Conservation (phyloP, 2,113 vertebrate species). For the Grammomys surdaster region DNA sequence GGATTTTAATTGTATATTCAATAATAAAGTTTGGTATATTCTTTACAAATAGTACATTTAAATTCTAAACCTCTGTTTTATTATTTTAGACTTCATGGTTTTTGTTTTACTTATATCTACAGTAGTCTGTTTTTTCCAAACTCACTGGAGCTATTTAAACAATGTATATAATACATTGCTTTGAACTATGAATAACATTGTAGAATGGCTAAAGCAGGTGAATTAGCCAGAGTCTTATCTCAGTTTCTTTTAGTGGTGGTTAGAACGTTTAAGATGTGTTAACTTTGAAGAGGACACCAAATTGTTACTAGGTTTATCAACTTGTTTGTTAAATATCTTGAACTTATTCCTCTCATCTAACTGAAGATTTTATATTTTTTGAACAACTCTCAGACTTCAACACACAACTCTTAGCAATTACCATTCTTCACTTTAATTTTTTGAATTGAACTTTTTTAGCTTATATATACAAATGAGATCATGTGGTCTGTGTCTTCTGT, state of each 20-base stretch:
- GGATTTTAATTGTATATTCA: slow-evolving; percentile 27
- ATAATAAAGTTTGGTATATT: slow-evolving; percentile 12
- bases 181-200: background rate
- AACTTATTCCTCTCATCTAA: background rate
- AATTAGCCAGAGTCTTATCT: background rate
- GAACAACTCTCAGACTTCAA: background rate
- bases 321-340: background rate
- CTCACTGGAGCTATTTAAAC: background rate
- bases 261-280: background rate
- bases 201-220: background rate
- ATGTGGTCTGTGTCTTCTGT: background rate
- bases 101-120: background rate
- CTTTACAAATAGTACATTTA: slow-evolving; percentile 44
- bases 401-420: background rate
- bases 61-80: slow-evolving; percentile 10
- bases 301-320: background rate
- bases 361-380: slow-evolving; percentile 1
- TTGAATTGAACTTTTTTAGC: background rate
- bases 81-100: slow-evolving; percentile 32
- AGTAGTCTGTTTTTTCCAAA: background rate
- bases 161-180: background rate
- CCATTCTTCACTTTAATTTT: background rate
- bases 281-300: background rate
- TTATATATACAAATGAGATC: background rate
- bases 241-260: background rate